phyloP scores from a whole-genome alignment of 2,888 invertebrate genomes.

The Oscheius myriophilus region DNA sequence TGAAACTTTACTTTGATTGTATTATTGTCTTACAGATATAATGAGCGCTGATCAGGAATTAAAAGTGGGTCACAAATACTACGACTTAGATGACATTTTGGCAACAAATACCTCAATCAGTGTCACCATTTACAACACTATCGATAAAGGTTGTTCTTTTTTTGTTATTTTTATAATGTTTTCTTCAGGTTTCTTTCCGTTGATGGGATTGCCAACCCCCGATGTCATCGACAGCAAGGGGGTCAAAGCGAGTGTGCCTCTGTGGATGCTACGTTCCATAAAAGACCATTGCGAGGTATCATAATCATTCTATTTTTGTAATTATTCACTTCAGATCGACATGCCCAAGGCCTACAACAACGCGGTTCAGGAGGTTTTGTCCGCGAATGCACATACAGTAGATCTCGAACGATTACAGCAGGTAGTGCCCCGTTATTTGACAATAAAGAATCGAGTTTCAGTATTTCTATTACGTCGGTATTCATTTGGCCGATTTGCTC shows the following conservation, averaged over 20 bases:
- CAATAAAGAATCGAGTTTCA: not conserved
- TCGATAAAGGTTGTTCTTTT: constrained; percentile 17
- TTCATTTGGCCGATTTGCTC: constrained; percentile 27
- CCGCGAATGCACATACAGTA: constrained; percentile 36
- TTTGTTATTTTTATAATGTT: not conserved
- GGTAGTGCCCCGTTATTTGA: constrained; percentile 25
- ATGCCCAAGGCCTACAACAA: constrained; percentile 38
- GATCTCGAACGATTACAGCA: constrained; percentile 37
- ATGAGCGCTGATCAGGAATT: constrained; percentile 8
- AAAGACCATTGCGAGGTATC: constrained; percentile 26
- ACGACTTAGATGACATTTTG: constrained; percentile 39
- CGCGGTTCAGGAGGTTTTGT: constrained; percentile 41
- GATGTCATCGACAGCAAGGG: constrained; percentile 20
- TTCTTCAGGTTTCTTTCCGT: constrained; percentile 16
- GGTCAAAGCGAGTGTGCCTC: constrained; percentile 22
- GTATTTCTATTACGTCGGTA: constrained; percentile 30
- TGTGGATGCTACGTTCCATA: constrained; percentile 18
- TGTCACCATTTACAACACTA: constrained; percentile 31
- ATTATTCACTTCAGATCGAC: constrained; percentile 33
- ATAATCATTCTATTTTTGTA: not conserved
- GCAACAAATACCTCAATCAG: constrained; percentile 29
- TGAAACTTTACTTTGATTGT: too few species aligned
- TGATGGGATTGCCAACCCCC: constrained; percentile 12
- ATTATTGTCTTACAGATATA: not conserved
- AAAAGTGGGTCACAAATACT: constrained; percentile 24